Base-by-base conservation (phyloP, 1,140 invertebrate genomes). In the Camponotus pennsylvanicus region DNA sequence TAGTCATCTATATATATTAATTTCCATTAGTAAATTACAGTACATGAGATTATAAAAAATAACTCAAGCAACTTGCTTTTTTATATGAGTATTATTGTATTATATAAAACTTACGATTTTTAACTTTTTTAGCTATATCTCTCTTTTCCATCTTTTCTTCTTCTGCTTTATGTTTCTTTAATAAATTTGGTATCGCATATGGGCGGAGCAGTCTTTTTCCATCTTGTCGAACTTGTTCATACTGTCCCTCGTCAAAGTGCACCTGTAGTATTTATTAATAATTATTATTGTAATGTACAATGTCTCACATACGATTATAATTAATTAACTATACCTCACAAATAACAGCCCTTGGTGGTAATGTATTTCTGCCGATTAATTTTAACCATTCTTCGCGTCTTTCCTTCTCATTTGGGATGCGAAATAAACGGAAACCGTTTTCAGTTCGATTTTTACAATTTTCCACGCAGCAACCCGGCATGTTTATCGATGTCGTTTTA, bases 281-380 rank as follows among this genome's bases (percentile, higher is more conserved):
- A 63, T 63, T 63, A 34, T 49, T 70, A 1, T 34, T 21, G 2
- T 1, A 67, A 21, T 67, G 42, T 9, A 67, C 4, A 42, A 61
- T 40, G 37, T 67, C n/a, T 66, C 13, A 67, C 64, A 67, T 8
- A 11, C 21, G 21, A 21, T 21, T 21, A 42, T 67, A 42, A 67
- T 15, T 71, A 11, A 71, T 71, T 71, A 71, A 71, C 9, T 71
- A 52, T 67, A 70, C 70, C 34, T 73, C 70, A 73, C 70, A 73
- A 57, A 73, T 73, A 6, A 15, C 32, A 40, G 49, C 70, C 2
- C 5, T 57, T 37, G 13, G 3, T 11, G 49, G 0, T 4, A 55
- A 73, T 37, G 32, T 73, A 1, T 55, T 13, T 73, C 11, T 73
- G 7, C 52, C 52, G 2, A 73, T 73, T 57, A 73, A 57, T 40